Evolutionary conservation across 2,888 invertebrate species (phyloP).

Genomic region (Venusia cambrica): DNA sequence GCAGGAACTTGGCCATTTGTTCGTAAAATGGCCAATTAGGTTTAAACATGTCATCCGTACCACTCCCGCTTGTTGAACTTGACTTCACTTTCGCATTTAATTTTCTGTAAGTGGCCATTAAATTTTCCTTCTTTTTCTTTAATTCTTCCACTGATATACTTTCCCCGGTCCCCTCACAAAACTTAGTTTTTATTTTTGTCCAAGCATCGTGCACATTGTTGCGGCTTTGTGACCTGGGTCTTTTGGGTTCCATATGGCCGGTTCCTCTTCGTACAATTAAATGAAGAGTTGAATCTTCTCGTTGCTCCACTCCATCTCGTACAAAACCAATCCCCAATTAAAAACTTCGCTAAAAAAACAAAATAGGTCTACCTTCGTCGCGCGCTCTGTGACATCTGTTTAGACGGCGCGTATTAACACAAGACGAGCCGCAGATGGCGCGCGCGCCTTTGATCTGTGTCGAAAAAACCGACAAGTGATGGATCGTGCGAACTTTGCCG

Average conservation of each 20-base stretch:
- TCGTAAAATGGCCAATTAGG: slow-evolving; percentile 17
- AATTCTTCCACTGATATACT: slow-evolving; percentile 12
- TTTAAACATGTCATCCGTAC: slow-evolving; percentile 14
- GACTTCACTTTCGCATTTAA: slow-evolving; percentile 14
- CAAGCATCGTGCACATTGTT: slow-evolving; percentile 18
- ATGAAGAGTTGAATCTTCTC: slow-evolving; percentile 8
- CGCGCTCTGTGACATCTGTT: slow-evolving; percentile 11
- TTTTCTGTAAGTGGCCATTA: slow-evolving; percentile 14
- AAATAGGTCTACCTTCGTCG: slow-evolving; percentile 11
- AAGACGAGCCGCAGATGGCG: slow-evolving; percentile 5
- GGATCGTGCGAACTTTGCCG: slow-evolving; percentile 4
- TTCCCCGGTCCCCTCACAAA: slow-evolving; percentile 8
- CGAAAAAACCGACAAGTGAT: slow-evolving; percentile 11
- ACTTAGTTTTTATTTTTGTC: slow-evolving; percentile 8
- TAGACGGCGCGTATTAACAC: slow-evolving; percentile 9
- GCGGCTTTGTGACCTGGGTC: slow-evolving; percentile 15
- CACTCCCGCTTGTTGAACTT: slow-evolving; percentile 14
- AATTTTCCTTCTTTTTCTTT: slow-evolving; percentile 14
- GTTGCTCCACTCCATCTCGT: slow-evolving; percentile 3
- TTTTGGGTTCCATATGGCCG: slow-evolving; percentile 14
- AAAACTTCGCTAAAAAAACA: slow-evolving; percentile 17
- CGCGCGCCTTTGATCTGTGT: slow-evolving; percentile 9
- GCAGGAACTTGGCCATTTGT: slow-evolving; percentile 15
- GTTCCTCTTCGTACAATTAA: slow-evolving; percentile 15
- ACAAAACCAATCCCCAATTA: slow-evolving; percentile 12